These are phyloP conservation scores for Leucopternis melanops DNA, from an alignment of 2,113 vertebrate genomes.

Conservation along the genomic window DNA sequence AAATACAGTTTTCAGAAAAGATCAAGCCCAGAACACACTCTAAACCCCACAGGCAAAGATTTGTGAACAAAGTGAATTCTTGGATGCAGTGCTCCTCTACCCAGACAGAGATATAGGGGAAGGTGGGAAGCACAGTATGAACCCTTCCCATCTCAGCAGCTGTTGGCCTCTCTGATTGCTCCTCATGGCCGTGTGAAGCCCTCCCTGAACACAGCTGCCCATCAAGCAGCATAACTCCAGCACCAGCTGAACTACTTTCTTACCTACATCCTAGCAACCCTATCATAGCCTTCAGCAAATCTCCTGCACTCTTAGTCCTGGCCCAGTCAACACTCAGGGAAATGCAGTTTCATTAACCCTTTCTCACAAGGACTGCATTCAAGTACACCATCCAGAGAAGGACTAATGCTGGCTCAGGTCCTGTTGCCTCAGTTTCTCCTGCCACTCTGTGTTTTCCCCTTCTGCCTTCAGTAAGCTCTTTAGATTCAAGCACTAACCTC, in stretches of 20 bases:
- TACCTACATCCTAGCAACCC: background rate
- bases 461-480: background rate
- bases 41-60: background rate
- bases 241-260: background rate
- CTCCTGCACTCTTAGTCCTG: background rate
- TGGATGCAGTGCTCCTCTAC: background rate
- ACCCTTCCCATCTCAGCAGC: background rate
- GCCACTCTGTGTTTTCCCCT: background rate
- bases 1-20: background rate
- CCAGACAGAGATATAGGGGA: background rate
- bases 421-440: constrained; percentile 9
- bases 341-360: background rate
- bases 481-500: constrained; percentile 13
- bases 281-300: background rate
- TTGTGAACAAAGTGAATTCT: background rate
- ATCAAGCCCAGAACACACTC: background rate
- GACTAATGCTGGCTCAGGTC: background rate
- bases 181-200: rapidly evolving
- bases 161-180: background rate
- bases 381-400: background rate
- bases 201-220: background rate
- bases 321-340: background rate
- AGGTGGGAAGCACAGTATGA: background rate
- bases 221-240: background rate
- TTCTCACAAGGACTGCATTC: background rate